Evolutionary conservation across 1,140 invertebrate species (phyloP).

Genomic region (Euglossa dilemma): DNA sequence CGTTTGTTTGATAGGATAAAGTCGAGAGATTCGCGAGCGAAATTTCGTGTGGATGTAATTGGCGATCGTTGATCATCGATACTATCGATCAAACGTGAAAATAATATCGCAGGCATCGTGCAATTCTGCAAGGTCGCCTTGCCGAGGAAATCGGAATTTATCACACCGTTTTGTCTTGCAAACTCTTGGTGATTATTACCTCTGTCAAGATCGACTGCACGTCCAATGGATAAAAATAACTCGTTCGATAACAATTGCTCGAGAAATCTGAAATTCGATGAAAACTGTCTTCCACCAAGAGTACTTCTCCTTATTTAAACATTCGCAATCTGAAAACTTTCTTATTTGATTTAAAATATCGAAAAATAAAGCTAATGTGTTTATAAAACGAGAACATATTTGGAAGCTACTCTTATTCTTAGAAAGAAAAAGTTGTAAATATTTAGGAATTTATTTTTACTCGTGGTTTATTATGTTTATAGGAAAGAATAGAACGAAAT

Average conservation of each 20-base stretch:
- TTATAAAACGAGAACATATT: too few relatives aligned
- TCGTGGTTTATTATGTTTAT: too few relatives aligned
- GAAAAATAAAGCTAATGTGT: too few relatives aligned
- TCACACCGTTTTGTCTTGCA: background rate
- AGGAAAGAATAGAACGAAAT: too few relatives aligned
- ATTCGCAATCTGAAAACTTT: too few relatives aligned
- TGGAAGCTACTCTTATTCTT: too few relatives aligned
- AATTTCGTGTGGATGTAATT: background rate
- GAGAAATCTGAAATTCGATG: background rate
- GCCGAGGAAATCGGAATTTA: background rate
- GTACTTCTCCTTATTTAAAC: background rate
- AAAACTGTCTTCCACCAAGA: background rate
- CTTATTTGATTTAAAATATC: too few relatives aligned
- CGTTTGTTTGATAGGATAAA: too few relatives aligned
- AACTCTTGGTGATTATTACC: slow-evolving; percentile 1
- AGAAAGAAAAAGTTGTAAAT: too few relatives aligned
- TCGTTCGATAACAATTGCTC: background rate
- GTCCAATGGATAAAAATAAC: slow-evolving; percentile 1
- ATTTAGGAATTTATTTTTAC: too few relatives aligned
- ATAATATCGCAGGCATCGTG: background rate
- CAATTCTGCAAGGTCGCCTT: background rate
- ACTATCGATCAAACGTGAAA: background rate
- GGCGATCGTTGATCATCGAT: background rate
- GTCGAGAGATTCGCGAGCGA: too few relatives aligned
- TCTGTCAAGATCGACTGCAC: background rate